Conservation (phyloP, 2,888 invertebrate species). For the Tromatobia lineatoria region DNA sequence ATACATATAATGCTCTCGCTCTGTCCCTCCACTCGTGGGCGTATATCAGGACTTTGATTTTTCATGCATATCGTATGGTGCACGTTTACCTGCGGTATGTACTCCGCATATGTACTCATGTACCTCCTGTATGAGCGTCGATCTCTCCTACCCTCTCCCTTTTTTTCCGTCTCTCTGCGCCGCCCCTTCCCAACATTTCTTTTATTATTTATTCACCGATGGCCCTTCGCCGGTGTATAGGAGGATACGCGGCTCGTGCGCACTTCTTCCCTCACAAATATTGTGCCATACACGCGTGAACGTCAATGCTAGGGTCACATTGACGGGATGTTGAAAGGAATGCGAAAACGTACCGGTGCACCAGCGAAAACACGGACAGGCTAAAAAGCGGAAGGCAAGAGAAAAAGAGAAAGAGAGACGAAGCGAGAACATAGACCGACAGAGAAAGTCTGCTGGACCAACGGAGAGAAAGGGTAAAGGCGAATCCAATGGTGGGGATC, state of each 20-base stretch:
- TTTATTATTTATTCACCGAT: conserved; percentile 54
- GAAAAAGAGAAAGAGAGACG: background rate
- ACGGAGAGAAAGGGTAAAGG: background rate
- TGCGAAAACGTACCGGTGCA: conserved; percentile 10
- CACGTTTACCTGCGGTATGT: conserved; percentile 8
- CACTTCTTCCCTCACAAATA: conserved; percentile 34
- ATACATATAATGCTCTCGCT: conserved; percentile 26
- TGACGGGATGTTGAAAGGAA: conserved; percentile 24
- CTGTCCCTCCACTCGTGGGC: conserved; percentile 14
- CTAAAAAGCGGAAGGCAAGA: conserved; percentile 18
- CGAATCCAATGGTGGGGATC: background rate
- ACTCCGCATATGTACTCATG: background rate
- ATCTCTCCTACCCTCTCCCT: conserved; percentile 22
- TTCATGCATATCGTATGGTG: conserved; percentile 53
- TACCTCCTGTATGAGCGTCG: conserved; percentile 44
- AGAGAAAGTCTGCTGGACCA: conserved; percentile 1
- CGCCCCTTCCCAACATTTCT: conserved; percentile 20
- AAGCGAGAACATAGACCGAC: background rate
- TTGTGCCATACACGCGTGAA: conserved; percentile 7
- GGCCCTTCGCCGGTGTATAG: conserved; percentile 51
- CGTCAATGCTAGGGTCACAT: conserved; percentile 17
- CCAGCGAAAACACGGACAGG: conserved; percentile 1
- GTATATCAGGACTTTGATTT: conserved; percentile 59
- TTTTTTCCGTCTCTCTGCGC: conserved; percentile 38
- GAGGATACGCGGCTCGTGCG: conserved; percentile 21